Base-by-base conservation (phyloP, 1,140 invertebrate genomes). In the Drosophila sucinea region DNA sequence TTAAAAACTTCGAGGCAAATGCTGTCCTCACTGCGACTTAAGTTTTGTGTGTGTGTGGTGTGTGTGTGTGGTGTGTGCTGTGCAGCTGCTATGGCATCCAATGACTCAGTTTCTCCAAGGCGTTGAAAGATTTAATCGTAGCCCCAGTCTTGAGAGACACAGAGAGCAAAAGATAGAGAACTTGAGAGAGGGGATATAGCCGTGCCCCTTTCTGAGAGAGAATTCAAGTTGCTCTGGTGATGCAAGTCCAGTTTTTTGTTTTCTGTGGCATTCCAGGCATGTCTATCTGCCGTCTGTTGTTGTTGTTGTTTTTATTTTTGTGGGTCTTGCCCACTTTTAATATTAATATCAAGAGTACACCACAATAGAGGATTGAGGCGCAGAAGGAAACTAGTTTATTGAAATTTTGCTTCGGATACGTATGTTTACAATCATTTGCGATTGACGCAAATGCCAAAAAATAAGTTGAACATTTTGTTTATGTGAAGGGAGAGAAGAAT, bases 111-210 rank as follows among this genome's bases (percentile, higher is more conserved):
- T 69, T 61, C 44, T 61, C 41, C 79, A 67, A 79, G 83, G 83
- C 83, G 83, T 87, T 79, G 83, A 87, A 73, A 83, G 84, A 86
- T 79, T 87, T 71, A 79, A 87, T 86, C 82, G 83, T 64, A 71
- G 73, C 65, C 11, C 51, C 2, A 62, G 73, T 77, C 70, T 61
- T 30, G 69, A 60, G 55, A 54, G 56, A 29, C 1, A 38, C 7
- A 11, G 23, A n/a, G 10, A 41, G 27, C 11, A 30, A 56, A 27
- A 40, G 51, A 56, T 17, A 58, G 38, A 17, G 27, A 56, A 33
- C 29, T 30, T 25, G 51, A 11, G 33, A 32, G 38, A 65, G 63
- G 30, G n/a, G 1, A 4, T 7, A 30, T 29, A 25, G 57, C 58
- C 38, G 44, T 57, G 66, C 67, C 58, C 60, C 41, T 23, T 30